Evolutionary conservation across 1,140 invertebrate species (phyloP), one percentile per base, ranked within the genome.

Genomic region (Bemisia tabaci): DNA sequence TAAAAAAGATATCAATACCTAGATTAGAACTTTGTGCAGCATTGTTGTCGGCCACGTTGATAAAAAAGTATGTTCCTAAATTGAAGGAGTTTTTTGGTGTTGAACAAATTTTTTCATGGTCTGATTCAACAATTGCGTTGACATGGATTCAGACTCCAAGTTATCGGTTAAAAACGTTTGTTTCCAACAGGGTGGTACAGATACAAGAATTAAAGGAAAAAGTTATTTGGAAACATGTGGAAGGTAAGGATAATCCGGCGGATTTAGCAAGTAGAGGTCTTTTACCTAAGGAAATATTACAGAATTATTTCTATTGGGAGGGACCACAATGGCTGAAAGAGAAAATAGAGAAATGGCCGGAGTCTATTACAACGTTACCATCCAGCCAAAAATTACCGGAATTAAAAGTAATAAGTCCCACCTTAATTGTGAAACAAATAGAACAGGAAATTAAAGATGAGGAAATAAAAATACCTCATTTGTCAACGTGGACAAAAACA

Each of bases 11-110:
- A 1, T 75, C 76, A 22, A 72, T 83, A 26, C 80, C 82, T 2
- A 60, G 78, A 66, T 69, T 82, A 21, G 81, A 83, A 71, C 69
- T 82, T 9, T 75, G 71, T 62, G 79, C 74, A 9, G 79, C 80
- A 11, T 59, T 74, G 1, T 62, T 81, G 21, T 66, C 79, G 9
- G 71, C 75, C 2, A 71, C 73, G 5, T 62, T 79, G 33, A 26
- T 77, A 22, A 26, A 70, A 22, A 69, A 74, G 59, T 67, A 76
- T 2, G 26, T 24, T 62, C 21, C 23, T 12, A 23, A 27, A 1
- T 26, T 70, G 58, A n/a, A n/a, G n/a, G n/a, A n/a, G n/a, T n/a
- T n/a, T n/a, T n/a, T n/a, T n/a, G n/a, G 24, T n/a, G 62, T 66
- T 26, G 22, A 25, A 5, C n/a, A n/a, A 9, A 64, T 69, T 26